Percentiles rank a stretch among this genome's conserved stretches.
These are phyloP conservation scores for Apogon hyalosoma DNA, from an alignment of 2,797 vertebrate species.

Conservation along the genomic window DNA sequence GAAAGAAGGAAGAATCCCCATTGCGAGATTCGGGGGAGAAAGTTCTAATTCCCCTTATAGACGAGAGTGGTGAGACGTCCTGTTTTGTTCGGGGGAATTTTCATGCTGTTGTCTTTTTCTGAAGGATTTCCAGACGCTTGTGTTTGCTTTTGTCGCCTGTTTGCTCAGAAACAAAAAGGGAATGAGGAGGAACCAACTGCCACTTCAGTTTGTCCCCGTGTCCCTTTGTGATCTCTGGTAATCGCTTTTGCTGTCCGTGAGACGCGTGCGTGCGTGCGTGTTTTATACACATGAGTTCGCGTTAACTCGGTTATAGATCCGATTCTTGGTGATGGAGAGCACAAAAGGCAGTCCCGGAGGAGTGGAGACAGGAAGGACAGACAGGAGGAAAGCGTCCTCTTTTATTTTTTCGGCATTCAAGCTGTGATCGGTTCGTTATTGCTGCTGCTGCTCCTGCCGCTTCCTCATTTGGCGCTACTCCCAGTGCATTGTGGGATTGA, in stretches of 20 bases:
- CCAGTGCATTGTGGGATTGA: slow-evolving; percentile 81
- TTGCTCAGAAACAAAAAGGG: slow-evolving; percentile 40
- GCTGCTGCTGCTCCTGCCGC: slow-evolving; percentile 49
- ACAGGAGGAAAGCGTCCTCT: slow-evolving; percentile 22
- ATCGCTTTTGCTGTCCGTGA: slow-evolving; percentile 61
- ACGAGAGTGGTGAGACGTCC: slow-evolving; percentile 7
- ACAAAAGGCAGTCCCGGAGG: slow-evolving; percentile 50
- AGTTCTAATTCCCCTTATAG: slow-evolving; percentile 23
- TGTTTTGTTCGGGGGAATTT: slow-evolving; percentile 30
- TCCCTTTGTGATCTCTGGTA: slow-evolving; percentile 59
- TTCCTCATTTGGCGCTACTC: slow-evolving; percentile 71
- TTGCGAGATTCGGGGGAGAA: slow-evolving; percentile 13
- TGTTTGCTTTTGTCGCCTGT: slow-evolving; percentile 41
- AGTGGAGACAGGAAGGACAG: slow-evolving; percentile 18
- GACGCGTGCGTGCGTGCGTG: slow-evolving; percentile 41
- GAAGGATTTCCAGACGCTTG: slow-evolving; percentile 42
- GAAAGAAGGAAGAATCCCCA: slow-evolving; percentile 5
- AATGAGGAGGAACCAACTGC: slow-evolving; percentile 7
- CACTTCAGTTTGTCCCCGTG: slow-evolving; percentile 44
- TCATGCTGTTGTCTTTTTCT: slow-evolving; percentile 22
- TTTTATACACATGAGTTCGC: slow-evolving; percentile 34
- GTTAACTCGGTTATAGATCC: slow-evolving; percentile 42
- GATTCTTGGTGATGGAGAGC: slow-evolving; percentile 60
- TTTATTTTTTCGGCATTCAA: slow-evolving; percentile 36
- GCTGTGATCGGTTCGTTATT: slow-evolving; percentile 68